phyloP scores from a whole-genome alignment of 2,797 vertebrate species.

The Sardinella longiceps region DNA sequence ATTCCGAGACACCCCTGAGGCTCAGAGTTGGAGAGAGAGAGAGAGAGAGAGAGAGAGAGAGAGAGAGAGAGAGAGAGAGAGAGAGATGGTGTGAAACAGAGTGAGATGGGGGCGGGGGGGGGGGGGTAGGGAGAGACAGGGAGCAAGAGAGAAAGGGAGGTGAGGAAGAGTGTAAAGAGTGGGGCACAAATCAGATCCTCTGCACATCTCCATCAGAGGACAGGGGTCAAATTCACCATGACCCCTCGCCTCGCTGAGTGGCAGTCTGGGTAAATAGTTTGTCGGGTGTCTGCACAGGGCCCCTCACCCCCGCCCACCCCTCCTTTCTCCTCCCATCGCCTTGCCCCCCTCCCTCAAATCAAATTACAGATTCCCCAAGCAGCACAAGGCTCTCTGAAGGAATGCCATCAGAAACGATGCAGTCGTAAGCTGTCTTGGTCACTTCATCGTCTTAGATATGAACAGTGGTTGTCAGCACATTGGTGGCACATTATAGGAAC shows the following conservation, averaged over 20 bases:
- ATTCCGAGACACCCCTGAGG: slow-evolving; percentile 37
- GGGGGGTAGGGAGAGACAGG: not conserved
- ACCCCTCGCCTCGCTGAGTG: slow-evolving; percentile 33
- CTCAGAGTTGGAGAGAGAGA: not conserved
- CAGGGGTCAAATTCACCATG: slow-evolving; percentile 40
- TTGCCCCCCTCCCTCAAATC: slow-evolving; percentile 29
- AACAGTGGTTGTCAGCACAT: not conserved
- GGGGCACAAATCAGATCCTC: slow-evolving; percentile 11
- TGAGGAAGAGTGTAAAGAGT: not conserved
- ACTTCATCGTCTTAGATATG: slow-evolving; percentile 17
- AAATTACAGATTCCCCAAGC: not conserved
- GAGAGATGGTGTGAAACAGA: not conserved
- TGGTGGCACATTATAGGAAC: not conserved
- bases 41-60: not conserved
- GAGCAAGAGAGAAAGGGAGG: slow-evolving; percentile 4
- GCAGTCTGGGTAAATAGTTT: slow-evolving; percentile 41
- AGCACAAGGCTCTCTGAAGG: slow-evolving; percentile 15
- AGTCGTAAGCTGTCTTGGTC: slow-evolving; percentile 35
- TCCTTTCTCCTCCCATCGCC: not conserved
- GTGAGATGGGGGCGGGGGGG: not conserved
- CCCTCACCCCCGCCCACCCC: slow-evolving; percentile 10
- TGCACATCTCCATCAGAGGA: slow-evolving; percentile 33
- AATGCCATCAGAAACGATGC: slow-evolving; percentile 33
- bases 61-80: slow-evolving; percentile 5
- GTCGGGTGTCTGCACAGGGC: slow-evolving; percentile 35